Evolutionary conservation across 2,888 invertebrate genomes (phyloP).

Genomic region (Heliconius ethilla): DNA sequence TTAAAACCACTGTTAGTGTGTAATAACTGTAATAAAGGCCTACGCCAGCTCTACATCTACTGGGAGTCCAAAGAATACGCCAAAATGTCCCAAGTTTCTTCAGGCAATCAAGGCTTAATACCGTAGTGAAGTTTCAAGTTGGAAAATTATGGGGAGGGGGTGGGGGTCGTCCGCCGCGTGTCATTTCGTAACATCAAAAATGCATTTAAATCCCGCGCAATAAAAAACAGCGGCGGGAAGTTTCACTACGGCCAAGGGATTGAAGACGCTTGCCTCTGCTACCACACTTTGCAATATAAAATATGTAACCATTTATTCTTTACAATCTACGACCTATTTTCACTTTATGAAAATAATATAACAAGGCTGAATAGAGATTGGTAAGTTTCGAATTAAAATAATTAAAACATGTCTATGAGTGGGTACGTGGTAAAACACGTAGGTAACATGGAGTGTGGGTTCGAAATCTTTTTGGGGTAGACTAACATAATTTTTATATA

Average conservation of each 20-base stretch:
- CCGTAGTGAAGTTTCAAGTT: conserved; percentile 82
- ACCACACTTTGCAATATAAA: conserved; percentile 66
- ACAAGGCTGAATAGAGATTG: not conserved
- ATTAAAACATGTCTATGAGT: not conserved
- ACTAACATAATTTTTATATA: too few species aligned
- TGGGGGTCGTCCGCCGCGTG: conserved; percentile 77
- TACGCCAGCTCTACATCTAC: conserved; percentile 75
- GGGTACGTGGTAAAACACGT: not conserved
- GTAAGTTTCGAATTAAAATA: conserved; percentile 1
- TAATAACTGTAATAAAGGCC: conserved; percentile 79
- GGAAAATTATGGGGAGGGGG: conserved; percentile 79
- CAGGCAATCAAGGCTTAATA: conserved; percentile 82
- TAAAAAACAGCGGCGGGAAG: conserved; percentile 81
- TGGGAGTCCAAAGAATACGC: conserved; percentile 80
- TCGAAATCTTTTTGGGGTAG: not conserved
- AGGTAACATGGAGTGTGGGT: not conserved
- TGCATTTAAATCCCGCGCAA: conserved; percentile 83
- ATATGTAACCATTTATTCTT: conserved; percentile 59
- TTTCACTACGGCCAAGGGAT: conserved; percentile 76
- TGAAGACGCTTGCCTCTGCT: conserved; percentile 65
- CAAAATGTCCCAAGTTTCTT: conserved; percentile 82
- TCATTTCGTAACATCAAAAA: conserved; percentile 83
- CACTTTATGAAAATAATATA: conserved; percentile 27
- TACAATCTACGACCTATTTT: conserved; percentile 38
- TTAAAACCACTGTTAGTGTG: conserved; percentile 75